Evolutionary conservation across 2,113 vertebrate species (phyloP), one percentile per base, ranked within the genome.

Genomic region (Sapayoa aenigma): DNA sequence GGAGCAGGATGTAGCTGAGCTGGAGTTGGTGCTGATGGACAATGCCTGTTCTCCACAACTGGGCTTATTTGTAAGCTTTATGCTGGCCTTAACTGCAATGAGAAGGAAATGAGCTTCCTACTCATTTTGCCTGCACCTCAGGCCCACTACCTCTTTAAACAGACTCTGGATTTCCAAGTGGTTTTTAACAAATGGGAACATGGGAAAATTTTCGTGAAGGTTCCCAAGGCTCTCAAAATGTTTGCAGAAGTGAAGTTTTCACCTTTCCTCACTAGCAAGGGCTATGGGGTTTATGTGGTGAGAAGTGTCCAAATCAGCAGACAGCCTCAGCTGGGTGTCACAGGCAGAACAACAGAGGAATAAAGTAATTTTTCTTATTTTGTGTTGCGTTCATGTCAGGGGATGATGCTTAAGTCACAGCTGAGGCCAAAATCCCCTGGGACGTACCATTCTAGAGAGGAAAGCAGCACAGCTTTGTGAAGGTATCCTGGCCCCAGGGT

Each of bases 11-110:
- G 73, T 75, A 39, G 76, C 95, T 84, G 89, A 95, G 95, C 81
- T 90, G 67, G 94, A 94, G 95, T 62, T 93, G 91, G 91, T 94
- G 89, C 84, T 94, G 87, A 52, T 89, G 93, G 95, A 97, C 97
- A 97, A 93, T 91, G 91, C 83, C 94, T 97, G 81, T 91, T 95
- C 90, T 93, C 10, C 1, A 0, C 80, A 91, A 78, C 79, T 72
- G 76, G 67, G 74, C 84, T 94, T 87, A 92, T 95, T 97, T 92
- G 94, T 49, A 31, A 94, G 85, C 78, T 65, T 96, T 83, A 56
- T 1, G 0, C 33, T 0, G 0, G 63, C 68, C 96, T 96, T 95
- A 89, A 80, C 85, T 90, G 59, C 20, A 30, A 52, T 6, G 11
- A 84, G 90, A 89, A 92, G 81, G 79, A 96, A 94, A 94, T 89